A percentile compares a stretch with the other conserved stretches of the same genome.
Evolutionary conservation across 2,113 vertebrate species (phyloP).

Genomic region (Gavia stellata): DNA sequence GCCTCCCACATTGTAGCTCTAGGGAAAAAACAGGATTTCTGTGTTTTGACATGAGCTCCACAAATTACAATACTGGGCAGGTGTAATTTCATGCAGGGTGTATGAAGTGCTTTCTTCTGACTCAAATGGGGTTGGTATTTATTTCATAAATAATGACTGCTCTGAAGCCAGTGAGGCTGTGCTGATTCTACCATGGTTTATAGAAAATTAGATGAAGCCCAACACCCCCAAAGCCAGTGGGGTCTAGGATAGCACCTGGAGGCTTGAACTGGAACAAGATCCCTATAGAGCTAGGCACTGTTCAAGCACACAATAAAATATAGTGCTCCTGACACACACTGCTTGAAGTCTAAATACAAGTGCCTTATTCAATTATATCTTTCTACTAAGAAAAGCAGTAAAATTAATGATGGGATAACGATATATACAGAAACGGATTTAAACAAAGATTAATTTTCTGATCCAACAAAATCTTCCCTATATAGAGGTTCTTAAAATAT

Average conservation of each 20-base stretch:
- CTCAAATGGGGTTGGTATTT: neutral
- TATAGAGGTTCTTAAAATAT: constrained; percentile 5
- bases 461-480: neutral
- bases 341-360: neutral
- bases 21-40: neutral
- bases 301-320: neutral
- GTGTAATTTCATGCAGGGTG: neutral
- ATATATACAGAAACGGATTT: neutral
- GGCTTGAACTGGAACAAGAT: neutral
- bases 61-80: neutral
- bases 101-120: neutral
- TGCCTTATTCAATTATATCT: neutral
- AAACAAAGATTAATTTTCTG: neutral
- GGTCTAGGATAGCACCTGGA: neutral
- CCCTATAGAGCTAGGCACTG: neutral
- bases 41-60: neutral
- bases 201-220: neutral
- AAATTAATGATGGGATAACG: neutral
- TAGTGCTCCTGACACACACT: neutral
- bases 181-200: rapidly evolving
- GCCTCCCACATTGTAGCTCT: neutral
- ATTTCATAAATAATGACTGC: neutral
- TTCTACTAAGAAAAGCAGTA: neutral
- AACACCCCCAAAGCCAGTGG: neutral
- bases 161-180: neutral